These are phyloP conservation scores for Eubucco bourcierii DNA, from an alignment of 2,113 vertebrate species.

Conservation along the genomic window DNA sequence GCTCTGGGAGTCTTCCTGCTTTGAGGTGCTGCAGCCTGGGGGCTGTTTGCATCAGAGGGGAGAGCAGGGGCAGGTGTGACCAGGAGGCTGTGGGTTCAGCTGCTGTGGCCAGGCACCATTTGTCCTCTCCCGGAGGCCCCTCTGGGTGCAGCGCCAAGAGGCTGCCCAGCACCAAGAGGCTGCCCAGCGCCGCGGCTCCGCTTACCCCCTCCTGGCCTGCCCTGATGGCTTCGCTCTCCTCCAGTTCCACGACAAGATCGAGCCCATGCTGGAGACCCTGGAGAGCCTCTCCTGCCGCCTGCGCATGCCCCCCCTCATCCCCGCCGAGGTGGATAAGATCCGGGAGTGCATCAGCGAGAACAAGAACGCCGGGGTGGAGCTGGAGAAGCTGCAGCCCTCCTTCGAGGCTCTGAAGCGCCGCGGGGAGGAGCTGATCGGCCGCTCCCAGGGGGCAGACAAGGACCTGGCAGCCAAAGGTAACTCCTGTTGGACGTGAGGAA, in stretches of 20 bases:
- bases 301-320: conserved; percentile 88
- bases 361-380: conserved; percentile 86
- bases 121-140: background rate
- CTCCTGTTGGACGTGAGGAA: too few species aligned
- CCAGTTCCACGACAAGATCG: conserved; percentile 97
- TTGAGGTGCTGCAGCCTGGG: background rate
- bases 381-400: conserved; percentile 96
- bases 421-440: conserved; percentile 90
- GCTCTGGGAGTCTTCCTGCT: background rate
- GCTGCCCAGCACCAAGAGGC: background rate
- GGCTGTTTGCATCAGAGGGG: background rate
- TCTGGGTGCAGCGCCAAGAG: background rate
- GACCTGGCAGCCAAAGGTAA: conserved; percentile 94
- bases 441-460: conserved; percentile 85
- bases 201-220: rapidly evolving
- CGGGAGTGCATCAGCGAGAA: conserved; percentile 95
- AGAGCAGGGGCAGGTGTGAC: background rate
- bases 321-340: conserved; percentile 98
- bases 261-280: conserved; percentile 94
- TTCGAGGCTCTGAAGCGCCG: conserved; percentile 91
- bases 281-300: conserved; percentile 89
- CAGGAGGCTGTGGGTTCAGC: background rate
- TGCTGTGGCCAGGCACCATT: background rate
- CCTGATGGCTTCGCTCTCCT: background rate
- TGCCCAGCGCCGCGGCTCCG: rapidly evolving